Evolutionary conservation across 2,797 vertebrate genomes (phyloP), one percentile per base, ranked within the genome.

Genomic region (Setipinna tenuifilis): DNA sequence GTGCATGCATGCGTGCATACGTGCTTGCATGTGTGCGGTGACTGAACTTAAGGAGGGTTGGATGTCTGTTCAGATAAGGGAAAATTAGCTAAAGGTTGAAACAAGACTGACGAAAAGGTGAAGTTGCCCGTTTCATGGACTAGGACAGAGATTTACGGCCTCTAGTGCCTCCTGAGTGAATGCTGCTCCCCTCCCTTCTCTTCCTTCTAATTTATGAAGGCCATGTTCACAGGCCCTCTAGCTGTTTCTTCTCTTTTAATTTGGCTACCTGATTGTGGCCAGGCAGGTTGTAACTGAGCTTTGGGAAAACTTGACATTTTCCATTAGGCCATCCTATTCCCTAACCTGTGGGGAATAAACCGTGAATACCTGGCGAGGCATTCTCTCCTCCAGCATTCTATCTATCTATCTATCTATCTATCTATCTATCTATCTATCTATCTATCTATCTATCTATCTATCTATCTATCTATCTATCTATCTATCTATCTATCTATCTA

Each of bases 401-500:
- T 75, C 68, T 17, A 71, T 71, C 65, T 48, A 48, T 48, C 46
- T 48, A 48, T 48, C 46, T 48, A 48, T 48, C 46, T 48, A 48
- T 48, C 46, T 48, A 48, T 48, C 46, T 48, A 48, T 48, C 46
- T 48, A 48, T 48, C 46, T 2, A 71, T 71, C 65, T 25, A 71
- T 71, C 65, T 48, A 48, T 48, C 46, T 48, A 48, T 48, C 46
- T 2, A 71, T 71, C 65, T 25, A 71, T 71, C 65, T 48, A 48
- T 48, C 46, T 48, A 48, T 54, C 50, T 9, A 54, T 2, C 50
- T 2, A 2, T 54, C 50, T 54, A 2, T 2, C 50, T 54, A 54
- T 54, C 50, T 54, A 54, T 54, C 65, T 81, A 48, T 86, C 81
- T 62, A 84, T 21, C 59, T 82, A n/a, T 28, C 17, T 35, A 14